Conservation (phyloP, 2,797 vertebrate species). For the Cuculus canorus region DNA sequence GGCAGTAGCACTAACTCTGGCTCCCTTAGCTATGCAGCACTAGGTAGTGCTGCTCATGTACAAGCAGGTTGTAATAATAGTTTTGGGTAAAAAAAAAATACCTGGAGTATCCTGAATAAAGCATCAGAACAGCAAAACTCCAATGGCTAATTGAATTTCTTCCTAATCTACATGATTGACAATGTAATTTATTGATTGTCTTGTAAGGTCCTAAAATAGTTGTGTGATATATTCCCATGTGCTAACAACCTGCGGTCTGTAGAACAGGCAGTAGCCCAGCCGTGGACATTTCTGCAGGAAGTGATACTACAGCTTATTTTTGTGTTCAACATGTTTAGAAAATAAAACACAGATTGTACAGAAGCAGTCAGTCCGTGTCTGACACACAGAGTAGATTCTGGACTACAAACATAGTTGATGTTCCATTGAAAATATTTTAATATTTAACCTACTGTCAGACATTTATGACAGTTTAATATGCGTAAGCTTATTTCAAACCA, state of each 20-base stretch:
- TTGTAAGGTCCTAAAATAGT: conserved; percentile 24
- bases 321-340: conserved; percentile 45
- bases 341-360: conserved; percentile 21
- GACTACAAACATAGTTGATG: background rate
- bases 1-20: background rate
- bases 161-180: background rate
- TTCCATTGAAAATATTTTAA: background rate
- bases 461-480: background rate
- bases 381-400: background rate
- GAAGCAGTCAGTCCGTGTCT: background rate
- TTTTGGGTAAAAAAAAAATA: background rate
- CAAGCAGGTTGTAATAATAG: background rate
- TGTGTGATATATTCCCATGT: conserved; percentile 33
- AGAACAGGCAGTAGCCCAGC: background rate
- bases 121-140: background rate
- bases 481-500: background rate
- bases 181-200: background rate
- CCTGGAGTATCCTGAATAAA: background rate
- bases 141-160: background rate
- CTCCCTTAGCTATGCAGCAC: background rate
- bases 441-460: background rate
- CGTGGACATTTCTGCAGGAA: conserved; percentile 52
- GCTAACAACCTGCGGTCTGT: conserved; percentile 57
- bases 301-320: conserved; percentile 29
- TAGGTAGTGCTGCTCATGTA: background rate